Conservation (phyloP, 2,113 vertebrate species). For the Hyperopisus bebe region DNA sequence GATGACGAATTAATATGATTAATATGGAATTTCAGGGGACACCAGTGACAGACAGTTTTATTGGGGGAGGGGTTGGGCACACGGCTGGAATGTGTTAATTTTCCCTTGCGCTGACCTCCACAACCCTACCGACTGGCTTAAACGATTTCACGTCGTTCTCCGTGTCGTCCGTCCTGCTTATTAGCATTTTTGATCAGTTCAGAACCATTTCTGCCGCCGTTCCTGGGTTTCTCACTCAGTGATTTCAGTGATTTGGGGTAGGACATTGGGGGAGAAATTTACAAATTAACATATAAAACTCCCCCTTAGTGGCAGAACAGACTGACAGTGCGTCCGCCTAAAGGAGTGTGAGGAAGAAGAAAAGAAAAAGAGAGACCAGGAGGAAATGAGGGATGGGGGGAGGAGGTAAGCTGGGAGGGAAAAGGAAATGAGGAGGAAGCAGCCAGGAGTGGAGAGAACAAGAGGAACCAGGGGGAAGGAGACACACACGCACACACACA, state of each 20-base stretch:
- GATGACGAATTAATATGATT: background rate
- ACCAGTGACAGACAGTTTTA: background rate
- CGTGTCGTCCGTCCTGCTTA: background rate
- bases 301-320: background rate
- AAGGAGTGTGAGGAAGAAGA: background rate
- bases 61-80: background rate
- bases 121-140: background rate
- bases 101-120: background rate
- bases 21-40: background rate
- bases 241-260: background rate
- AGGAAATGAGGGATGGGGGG: background rate
- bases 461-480: background rate
- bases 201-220: background rate
- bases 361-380: background rate
- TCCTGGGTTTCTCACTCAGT: background rate
- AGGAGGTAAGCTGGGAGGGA: background rate
- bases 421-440: background rate
- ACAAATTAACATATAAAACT: background rate
- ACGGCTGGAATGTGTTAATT: background rate
- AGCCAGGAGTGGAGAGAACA: background rate
- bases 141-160: background rate
- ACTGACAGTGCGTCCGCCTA: background rate
- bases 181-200: background rate
- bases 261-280: background rate
- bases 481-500: background rate